Conservation (phyloP, 2,888 invertebrate genomes). For the Bombylius discolor region DNA sequence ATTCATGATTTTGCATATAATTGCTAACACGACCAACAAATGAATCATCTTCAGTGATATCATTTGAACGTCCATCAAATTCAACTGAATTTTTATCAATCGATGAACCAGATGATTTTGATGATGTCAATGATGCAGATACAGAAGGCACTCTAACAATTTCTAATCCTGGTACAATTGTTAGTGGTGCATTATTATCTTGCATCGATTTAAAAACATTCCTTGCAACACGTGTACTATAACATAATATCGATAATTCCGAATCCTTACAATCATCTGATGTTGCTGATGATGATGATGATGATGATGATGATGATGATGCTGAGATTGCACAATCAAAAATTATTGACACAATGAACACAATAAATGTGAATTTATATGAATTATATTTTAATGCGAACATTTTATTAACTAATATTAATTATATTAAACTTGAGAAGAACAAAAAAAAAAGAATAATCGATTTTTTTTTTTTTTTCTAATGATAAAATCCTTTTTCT, state of each 20-base stretch:
- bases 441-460: too few species aligned
- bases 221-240: conserved; percentile 39
- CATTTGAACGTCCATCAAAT: conserved; percentile 31
- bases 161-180: conserved; percentile 31
- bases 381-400: too few species aligned
- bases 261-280: conserved; percentile 21
- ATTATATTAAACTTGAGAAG: too few species aligned
- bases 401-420: too few species aligned
- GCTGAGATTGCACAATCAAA: too few species aligned
- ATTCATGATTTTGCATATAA: conserved; percentile 58
- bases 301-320: too few species aligned
- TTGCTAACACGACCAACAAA: conserved; percentile 43
- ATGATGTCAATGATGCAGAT: conserved; percentile 19
- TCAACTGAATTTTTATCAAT: neutral
- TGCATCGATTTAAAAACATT: conserved; percentile 43
- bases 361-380: too few species aligned
- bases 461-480: too few species aligned
- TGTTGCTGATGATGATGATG: neutral
- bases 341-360: too few species aligned
- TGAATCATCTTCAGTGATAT: conserved; percentile 38
- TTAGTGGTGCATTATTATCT: conserved; percentile 24
- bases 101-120: neutral
- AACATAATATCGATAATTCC: conserved; percentile 37
- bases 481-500: too few species aligned
- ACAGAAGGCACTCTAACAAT: conserved; percentile 29